A percentile compares a stretch with the other conserved stretches of the same genome.
Evolutionary conservation across 2,888 invertebrate species (phyloP).

Genomic region (Girardia tigrina): DNA sequence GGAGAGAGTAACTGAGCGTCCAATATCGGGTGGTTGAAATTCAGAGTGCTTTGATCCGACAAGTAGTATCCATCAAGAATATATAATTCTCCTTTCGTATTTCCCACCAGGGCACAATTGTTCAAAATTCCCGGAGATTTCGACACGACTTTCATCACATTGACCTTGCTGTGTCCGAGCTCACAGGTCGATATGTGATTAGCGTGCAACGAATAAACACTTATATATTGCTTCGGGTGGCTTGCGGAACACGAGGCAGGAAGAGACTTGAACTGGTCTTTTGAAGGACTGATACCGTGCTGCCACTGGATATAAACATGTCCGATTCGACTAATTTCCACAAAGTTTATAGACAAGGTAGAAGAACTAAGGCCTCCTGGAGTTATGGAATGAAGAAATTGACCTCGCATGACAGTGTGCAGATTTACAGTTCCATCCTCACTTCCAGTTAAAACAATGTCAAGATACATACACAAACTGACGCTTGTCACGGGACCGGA

Average conservation of each 20-base stretch:
- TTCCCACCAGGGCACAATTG: not conserved
- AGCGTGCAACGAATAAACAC: not conserved
- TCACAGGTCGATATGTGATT: slow-evolving; percentile 9
- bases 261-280: not conserved
- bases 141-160: not conserved
- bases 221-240: not conserved
- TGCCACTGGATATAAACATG: not conserved
- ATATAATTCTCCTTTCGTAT: not conserved
- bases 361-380: not conserved
- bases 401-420: slow-evolving; percentile 57
- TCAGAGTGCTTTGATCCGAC: not conserved
- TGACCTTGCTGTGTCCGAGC: not conserved
- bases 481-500: slow-evolving; percentile 56
- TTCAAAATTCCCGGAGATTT: not conserved
- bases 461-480: slow-evolving; percentile 56
- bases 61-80: not conserved
- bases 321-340: not conserved
- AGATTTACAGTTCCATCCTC: slow-evolving; percentile 59
- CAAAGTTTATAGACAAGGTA: not conserved
- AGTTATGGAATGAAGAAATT: slow-evolving; percentile 55
- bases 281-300: not conserved
- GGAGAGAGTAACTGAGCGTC: not conserved
- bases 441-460: slow-evolving; percentile 58
- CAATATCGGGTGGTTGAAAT: not conserved
- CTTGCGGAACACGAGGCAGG: not conserved